Conservation (phyloP, 1,140 invertebrate species). For the roundworm (Caenorhabditis elegans) region DNA sequence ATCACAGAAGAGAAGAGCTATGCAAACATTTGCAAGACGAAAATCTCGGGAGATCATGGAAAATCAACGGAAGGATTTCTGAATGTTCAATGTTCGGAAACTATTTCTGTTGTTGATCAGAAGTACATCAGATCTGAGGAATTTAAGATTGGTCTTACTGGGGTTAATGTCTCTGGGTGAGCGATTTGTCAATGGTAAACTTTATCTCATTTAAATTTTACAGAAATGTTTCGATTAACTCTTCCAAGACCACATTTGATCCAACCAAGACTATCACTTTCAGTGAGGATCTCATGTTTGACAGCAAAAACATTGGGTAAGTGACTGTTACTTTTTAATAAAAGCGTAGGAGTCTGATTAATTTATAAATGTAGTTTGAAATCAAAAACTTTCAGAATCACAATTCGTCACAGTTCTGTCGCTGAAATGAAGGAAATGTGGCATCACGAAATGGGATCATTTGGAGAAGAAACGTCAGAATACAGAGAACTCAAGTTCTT, state of each 20-base stretch:
- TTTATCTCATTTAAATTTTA: not conserved
- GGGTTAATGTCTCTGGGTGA: not conserved
- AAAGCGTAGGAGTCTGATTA: too few relatives aligned
- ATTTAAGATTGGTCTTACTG: not conserved
- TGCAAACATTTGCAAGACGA: not conserved
- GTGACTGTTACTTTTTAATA: too few relatives aligned
- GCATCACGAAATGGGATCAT: not conserved
- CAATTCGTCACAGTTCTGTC: not conserved
- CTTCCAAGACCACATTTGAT: not conserved
- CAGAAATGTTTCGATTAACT: not conserved
- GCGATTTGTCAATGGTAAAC: too few relatives aligned
- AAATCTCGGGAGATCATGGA: not conserved
- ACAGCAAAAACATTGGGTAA: constrained; percentile 4
- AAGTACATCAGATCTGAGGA: not conserved
- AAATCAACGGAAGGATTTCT: not conserved
- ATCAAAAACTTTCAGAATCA: not conserved
- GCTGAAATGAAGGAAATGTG: not conserved
- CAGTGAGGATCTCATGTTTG: not conserved
- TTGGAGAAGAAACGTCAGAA: not conserved
- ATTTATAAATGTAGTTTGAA: too few relatives aligned
- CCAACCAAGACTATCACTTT: not conserved
- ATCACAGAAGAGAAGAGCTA: not conserved
- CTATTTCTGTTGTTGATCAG: not conserved
- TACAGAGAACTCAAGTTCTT: not conserved
- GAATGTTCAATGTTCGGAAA: not conserved